Evolutionary conservation across 1,140 invertebrate species (phyloP).

Genomic region (Ceratina calcarata): DNA sequence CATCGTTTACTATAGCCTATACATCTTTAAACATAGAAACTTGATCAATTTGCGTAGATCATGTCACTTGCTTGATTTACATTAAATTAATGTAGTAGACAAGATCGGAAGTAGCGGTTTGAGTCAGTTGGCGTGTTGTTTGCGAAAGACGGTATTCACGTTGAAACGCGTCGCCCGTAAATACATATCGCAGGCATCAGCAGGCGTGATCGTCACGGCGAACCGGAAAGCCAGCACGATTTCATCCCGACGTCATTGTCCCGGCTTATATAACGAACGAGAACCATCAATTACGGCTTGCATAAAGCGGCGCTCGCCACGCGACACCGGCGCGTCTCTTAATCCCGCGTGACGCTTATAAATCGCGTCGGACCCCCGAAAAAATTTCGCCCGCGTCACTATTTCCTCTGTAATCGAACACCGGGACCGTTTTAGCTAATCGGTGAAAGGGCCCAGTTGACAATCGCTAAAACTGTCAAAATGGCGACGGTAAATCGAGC

Average conservation of each 20-base stretch:
- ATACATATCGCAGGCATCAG: neutral
- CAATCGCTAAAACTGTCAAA: too few relatives aligned
- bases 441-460: too few relatives aligned
- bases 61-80: too few relatives aligned
- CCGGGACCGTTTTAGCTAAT: too few relatives aligned
- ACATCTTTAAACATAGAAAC: too few relatives aligned
- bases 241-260: constrained; percentile 19
- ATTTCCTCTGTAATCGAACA: neutral
- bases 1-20: too few relatives aligned
- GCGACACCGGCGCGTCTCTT: neutral
- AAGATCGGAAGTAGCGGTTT: too few relatives aligned
- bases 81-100: too few relatives aligned
- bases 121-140: too few relatives aligned
- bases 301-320: constrained; percentile 7
- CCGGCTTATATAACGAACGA: constrained; percentile 20
- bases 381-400: neutral
- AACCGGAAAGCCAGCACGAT: constrained; percentile 5
- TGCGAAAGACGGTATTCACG: too few relatives aligned
- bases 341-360: neutral
- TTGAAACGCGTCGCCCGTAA: neutral
- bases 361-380: neutral
- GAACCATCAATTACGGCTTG: constrained; percentile 18
- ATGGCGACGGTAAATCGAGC: too few relatives aligned
- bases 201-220: neutral
- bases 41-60: too few relatives aligned